Percentiles rank a stretch among this genome's conserved stretches.
Evolutionary conservation across 2,797 vertebrate genomes (phyloP).

Genomic region (Pitangus sulphuratus): DNA sequence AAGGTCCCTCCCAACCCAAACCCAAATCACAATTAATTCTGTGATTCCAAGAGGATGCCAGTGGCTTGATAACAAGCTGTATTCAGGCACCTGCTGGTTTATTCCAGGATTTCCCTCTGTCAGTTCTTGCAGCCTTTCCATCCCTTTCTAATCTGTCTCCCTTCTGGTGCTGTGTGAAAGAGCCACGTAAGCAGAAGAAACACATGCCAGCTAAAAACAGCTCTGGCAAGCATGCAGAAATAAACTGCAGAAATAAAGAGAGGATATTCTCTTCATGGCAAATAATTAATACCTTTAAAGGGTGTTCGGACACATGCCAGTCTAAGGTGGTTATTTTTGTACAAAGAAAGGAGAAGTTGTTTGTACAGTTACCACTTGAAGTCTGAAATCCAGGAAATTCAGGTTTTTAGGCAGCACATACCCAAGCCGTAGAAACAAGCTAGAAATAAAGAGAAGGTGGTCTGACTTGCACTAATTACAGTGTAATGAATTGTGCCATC

Average conservation of each 20-base stretch:
- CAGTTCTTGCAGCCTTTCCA: not conserved
- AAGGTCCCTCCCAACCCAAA: not conserved
- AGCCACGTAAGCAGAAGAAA: not conserved
- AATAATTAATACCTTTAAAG: not conserved
- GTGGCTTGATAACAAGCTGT: not conserved
- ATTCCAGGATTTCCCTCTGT: constrained; percentile 7
- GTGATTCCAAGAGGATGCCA: not conserved
- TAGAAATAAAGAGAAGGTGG: not conserved
- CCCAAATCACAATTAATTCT: not conserved
- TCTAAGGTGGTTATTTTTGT: not conserved
- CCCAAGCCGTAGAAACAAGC: not conserved
- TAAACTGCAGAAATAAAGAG: not conserved
- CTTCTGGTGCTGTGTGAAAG: constrained; percentile 28
- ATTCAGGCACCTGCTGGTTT: not conserved
- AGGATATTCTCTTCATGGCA: not conserved
- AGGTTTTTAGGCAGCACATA: not conserved
- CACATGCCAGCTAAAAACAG: constrained; percentile 4
- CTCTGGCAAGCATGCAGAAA: not conserved
- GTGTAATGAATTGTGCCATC: not conserved
- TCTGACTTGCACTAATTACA: not conserved
- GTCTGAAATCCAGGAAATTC: not conserved
- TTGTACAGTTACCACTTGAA: not conserved
- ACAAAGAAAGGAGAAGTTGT: not conserved
- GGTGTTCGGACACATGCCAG: not conserved
- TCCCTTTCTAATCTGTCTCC: not conserved